phyloP scores from a whole-genome alignment of 2,113 vertebrate species.

The Solenodon paradoxus region DNA sequence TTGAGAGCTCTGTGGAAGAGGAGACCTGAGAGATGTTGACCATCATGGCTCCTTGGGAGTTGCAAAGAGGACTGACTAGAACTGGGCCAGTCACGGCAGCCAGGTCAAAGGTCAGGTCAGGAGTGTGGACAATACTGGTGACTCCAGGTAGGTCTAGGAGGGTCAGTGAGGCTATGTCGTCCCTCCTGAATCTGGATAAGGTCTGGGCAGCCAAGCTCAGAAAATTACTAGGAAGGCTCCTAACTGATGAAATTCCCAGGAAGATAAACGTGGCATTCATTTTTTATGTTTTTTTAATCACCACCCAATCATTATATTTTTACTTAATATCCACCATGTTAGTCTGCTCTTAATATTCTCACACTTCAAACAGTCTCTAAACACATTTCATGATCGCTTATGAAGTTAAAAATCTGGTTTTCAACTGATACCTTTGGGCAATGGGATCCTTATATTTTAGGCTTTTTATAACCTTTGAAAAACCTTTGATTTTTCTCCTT shows the following conservation, averaged over 20 bases:
- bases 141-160: conserved; percentile 79
- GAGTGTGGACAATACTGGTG: conserved; percentile 77
- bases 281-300: conserved; percentile 41
- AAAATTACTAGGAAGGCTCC: conserved; percentile 46
- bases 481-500: conserved; percentile 38
- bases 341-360: background rate
- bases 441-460: background rate
- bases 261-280: conserved; percentile 48
- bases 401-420: conserved; percentile 41
- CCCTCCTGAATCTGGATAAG: conserved; percentile 56
- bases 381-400: background rate
- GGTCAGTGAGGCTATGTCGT: conserved; percentile 42
- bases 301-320: conserved; percentile 3
- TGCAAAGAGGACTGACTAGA: conserved; percentile 74
- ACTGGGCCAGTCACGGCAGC: conserved; percentile 70
- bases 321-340: conserved; percentile 15
- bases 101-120: conserved; percentile 80
- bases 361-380: conserved; percentile 5
- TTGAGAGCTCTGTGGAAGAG: conserved; percentile 76
- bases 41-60: conserved; percentile 74
- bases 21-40: conserved; percentile 73
- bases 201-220: conserved; percentile 49
- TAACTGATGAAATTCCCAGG: conserved; percentile 50
- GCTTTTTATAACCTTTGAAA: conserved; percentile 31
- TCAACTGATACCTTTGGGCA: background rate